Conservation (phyloP, 2,888 invertebrate species). For the Linyphia triangularis region DNA sequence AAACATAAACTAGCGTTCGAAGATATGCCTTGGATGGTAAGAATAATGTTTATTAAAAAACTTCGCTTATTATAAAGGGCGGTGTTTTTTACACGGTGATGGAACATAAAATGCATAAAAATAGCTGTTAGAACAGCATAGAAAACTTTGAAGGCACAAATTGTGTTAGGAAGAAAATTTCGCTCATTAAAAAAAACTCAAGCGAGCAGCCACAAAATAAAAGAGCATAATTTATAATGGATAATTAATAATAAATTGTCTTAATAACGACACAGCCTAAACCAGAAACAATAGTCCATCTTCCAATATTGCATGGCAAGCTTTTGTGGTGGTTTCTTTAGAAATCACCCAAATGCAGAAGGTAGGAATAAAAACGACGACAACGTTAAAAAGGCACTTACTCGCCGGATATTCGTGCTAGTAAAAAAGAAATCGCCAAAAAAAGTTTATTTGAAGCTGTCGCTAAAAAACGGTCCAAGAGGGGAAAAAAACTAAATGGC, state of each 20-base stretch:
- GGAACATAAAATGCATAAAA: constrained; percentile 47
- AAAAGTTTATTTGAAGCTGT: constrained; percentile 27
- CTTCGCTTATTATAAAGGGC: constrained; percentile 12
- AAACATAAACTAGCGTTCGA: background rate
- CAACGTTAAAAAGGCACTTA: constrained; percentile 66
- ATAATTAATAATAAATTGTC: constrained; percentile 74
- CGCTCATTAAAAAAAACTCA: constrained; percentile 13
- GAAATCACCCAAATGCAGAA: background rate
- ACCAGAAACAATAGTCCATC: constrained; percentile 40
- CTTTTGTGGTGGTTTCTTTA: constrained; percentile 50
- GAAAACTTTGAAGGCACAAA: constrained; percentile 43
- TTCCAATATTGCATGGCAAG: constrained; percentile 38
- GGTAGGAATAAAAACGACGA: constrained; percentile 30
- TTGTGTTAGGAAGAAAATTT: constrained; percentile 49
- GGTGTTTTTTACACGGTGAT: constrained; percentile 31
- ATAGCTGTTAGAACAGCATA: constrained; percentile 30
- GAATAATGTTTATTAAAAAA: constrained; percentile 57
- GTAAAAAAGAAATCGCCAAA: constrained; percentile 52
- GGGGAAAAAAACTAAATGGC: constrained; percentile 65
- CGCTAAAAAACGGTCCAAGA: constrained; percentile 60
- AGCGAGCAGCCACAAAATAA: constrained; percentile 28
- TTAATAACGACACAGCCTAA: constrained; percentile 29
- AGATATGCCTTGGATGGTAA: constrained; percentile 53
- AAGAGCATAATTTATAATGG: constrained; percentile 70
- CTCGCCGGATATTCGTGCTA: constrained; percentile 56